Conservation (phyloP, 92 coral and sea anemone species). For the Zoanthus solanderi region DNA sequence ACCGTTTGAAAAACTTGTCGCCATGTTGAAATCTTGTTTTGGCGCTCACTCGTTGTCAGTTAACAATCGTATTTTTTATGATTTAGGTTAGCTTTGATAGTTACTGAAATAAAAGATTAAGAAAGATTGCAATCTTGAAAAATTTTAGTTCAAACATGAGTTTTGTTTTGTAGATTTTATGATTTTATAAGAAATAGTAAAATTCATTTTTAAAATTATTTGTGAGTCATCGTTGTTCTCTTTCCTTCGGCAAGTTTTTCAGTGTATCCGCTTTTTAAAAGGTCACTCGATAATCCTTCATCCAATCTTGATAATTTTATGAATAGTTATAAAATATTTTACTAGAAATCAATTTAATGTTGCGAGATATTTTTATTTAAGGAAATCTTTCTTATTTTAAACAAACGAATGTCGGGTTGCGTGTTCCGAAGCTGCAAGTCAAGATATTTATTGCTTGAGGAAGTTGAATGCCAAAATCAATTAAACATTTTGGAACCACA, state of each 20-base stretch:
- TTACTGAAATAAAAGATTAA: background rate
- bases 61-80: background rate
- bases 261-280: conserved; percentile 68
- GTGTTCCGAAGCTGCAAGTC: conserved; percentile 21
- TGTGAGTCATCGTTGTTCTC: conserved; percentile 42
- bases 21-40: conserved; percentile 43
- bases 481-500: background rate
- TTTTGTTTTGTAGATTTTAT: background rate
- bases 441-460: conserved; percentile 10
- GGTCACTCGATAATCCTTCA: conserved; percentile 50
- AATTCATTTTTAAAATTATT: background rate
- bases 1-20: conserved; percentile 38
- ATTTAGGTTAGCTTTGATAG: background rate
- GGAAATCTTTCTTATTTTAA: conserved; percentile 4
- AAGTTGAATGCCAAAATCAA: background rate
- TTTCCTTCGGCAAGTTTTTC: conserved; percentile 55
- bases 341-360: background rate
- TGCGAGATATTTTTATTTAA: background rate
- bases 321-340: background rate
- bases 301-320: background rate
- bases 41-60: conserved; percentile 37
- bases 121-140: background rate
- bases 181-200: background rate
- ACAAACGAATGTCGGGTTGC: background rate
- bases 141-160: background rate